Percentiles rank a stretch among this genome's conserved stretches.
These are phyloP conservation scores for Oophaga pumilio DNA, from an alignment of 2,113 vertebrate species.

Conservation along the genomic window DNA sequence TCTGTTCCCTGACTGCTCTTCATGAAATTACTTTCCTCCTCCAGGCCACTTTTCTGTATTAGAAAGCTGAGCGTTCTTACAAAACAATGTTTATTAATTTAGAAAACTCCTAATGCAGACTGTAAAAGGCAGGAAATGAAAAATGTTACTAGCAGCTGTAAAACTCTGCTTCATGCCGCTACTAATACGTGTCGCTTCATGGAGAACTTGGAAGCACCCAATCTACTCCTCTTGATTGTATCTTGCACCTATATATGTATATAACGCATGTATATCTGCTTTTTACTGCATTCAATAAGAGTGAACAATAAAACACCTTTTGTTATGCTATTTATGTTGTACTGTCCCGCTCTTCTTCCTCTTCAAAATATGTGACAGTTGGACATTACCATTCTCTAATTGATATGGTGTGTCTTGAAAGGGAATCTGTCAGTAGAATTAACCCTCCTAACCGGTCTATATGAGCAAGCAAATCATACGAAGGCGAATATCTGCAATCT, in stretches of 20 bases:
- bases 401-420: too few species aligned
- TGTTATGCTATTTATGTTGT: too few species aligned
- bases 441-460: too few species aligned
- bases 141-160: constrained; percentile 54
- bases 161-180: constrained; percentile 38
- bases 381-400: too few species aligned
- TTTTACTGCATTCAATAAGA: too few species aligned
- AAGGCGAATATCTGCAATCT: too few species aligned
- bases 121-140: constrained; percentile 63
- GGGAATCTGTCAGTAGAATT: too few species aligned
- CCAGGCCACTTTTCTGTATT: constrained; percentile 42
- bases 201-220: not conserved
- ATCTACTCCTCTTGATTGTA: not conserved
- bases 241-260: not conserved
- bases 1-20: constrained; percentile 61
- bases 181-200: not conserved
- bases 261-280: not conserved
- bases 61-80: constrained; percentile 27
- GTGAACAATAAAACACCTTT: too few species aligned
- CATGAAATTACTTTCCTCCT: constrained; percentile 53
- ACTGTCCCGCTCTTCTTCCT: too few species aligned
- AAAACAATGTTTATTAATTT: constrained; percentile 62
- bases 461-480: too few species aligned
- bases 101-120: constrained; percentile 63
- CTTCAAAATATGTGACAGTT: too few species aligned